A percentile compares a stretch with the other conserved stretches of the same genome.
Conservation (phyloP, 2,113 vertebrate species). For the Ailurus styani region DNA sequence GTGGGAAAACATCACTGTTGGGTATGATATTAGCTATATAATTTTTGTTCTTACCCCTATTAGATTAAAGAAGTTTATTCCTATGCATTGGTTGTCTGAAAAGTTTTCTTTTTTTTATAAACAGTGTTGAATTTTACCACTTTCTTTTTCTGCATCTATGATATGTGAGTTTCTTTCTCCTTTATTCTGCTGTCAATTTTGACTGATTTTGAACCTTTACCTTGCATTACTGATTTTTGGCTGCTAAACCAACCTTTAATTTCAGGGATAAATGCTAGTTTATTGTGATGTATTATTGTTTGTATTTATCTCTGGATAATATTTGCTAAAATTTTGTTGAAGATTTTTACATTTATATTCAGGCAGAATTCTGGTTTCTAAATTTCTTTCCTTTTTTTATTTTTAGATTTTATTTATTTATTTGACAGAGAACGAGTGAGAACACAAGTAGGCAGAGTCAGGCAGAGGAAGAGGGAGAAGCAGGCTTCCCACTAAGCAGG, state of each 20-base stretch:
- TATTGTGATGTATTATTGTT: neutral
- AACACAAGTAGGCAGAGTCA: too few relatives aligned
- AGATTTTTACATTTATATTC: neutral
- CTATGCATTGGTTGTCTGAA: neutral
- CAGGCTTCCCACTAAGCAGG: too few relatives aligned
- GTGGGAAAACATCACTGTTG: neutral
- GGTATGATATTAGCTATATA: neutral
- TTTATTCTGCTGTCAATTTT: neutral
- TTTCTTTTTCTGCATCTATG: neutral
- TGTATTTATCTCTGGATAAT: neutral
- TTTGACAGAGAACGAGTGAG: too few relatives aligned
- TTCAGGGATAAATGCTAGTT: neutral
- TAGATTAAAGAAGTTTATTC: neutral
- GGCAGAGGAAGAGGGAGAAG: too few relatives aligned
- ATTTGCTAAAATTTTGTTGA: neutral
- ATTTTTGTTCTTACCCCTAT: neutral
- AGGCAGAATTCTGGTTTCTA: neutral
- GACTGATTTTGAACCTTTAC: neutral
- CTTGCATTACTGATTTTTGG: neutral
- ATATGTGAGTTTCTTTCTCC: neutral
- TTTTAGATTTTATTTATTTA: too few relatives aligned
- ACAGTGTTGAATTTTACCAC: neutral
- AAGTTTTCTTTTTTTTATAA: neutral
- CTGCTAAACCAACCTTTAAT: neutral
- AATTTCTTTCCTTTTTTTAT: neutral